Evolutionary conservation across 64 coral and sea anemone genomes (phyloP).

Genomic region (Dendrophyllia cribrosa): DNA sequence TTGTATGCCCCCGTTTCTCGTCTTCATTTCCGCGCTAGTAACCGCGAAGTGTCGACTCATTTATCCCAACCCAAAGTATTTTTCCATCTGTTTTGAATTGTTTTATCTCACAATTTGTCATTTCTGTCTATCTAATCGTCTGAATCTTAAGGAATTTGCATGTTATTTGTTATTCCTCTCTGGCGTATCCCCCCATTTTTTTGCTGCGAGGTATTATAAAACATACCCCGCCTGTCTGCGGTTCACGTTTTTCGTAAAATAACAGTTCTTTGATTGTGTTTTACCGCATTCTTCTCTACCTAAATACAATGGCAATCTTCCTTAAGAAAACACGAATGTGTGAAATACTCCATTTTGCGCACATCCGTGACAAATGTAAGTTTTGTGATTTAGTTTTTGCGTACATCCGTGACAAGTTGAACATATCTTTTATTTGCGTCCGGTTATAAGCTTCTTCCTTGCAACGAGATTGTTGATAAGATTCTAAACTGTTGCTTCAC

Average conservation of each 20-base stretch:
- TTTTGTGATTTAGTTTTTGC: not conserved
- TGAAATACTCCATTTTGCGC: not conserved
- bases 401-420: not conserved
- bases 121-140: not conserved
- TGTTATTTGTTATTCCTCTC: not conserved
- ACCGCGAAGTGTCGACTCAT: not conserved
- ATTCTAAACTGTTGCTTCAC: no score
- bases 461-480: no score
- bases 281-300: not conserved
- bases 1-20: not conserved
- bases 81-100: not conserved
- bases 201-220: not conserved
- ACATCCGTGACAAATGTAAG: not conserved
- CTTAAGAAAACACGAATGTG: not conserved
- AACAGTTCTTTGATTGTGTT: not conserved
- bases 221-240: not conserved
- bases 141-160: not conserved
- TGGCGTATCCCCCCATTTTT: not conserved
- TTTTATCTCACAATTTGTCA: not conserved
- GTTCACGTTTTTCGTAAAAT: not conserved
- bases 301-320: not conserved
- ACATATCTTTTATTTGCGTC: no score
- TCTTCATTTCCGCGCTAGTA: not conserved
- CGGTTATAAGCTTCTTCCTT: no score
- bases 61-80: not conserved